Conservation (phyloP, 2,797 vertebrate species). For the Hyperoplus immaculatus region DNA sequence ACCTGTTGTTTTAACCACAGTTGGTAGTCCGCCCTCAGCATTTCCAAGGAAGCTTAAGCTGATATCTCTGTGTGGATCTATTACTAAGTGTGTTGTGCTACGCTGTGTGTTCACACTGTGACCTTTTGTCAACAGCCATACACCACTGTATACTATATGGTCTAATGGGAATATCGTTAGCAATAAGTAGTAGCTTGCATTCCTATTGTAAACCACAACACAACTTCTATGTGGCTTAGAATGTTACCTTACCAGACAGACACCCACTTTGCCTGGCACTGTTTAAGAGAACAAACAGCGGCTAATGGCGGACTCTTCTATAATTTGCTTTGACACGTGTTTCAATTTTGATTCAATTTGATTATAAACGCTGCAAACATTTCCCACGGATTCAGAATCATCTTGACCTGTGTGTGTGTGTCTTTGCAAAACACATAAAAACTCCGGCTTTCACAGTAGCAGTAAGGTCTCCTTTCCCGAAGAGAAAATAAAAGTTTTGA, state of each 20-base stretch:
- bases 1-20: slow-evolving; percentile 2
- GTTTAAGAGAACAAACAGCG: slow-evolving; percentile 1
- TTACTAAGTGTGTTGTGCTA: not conserved
- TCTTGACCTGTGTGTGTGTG: not conserved
- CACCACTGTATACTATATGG: not conserved
- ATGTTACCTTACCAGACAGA: slow-evolving; percentile 8
- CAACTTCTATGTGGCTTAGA: slow-evolving; percentile 9
- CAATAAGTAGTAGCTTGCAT: not conserved
- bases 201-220: slow-evolving; percentile 7
- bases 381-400: not conserved
- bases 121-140: not conserved
- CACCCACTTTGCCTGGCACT: not conserved
- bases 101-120: not conserved
- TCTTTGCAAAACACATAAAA: not conserved
- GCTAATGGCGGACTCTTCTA: slow-evolving; percentile 1
- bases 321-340: not conserved
- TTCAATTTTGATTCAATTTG: not conserved
- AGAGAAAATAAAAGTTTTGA: not conserved
- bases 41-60: not conserved
- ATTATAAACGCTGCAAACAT: not conserved
- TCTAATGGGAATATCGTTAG: not conserved
- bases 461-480: not conserved
- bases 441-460: not conserved
- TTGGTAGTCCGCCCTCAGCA: not conserved
- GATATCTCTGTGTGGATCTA: not conserved